Conservation (phyloP, 1,140 invertebrate species). For the Drosophila eugracilis region DNA sequence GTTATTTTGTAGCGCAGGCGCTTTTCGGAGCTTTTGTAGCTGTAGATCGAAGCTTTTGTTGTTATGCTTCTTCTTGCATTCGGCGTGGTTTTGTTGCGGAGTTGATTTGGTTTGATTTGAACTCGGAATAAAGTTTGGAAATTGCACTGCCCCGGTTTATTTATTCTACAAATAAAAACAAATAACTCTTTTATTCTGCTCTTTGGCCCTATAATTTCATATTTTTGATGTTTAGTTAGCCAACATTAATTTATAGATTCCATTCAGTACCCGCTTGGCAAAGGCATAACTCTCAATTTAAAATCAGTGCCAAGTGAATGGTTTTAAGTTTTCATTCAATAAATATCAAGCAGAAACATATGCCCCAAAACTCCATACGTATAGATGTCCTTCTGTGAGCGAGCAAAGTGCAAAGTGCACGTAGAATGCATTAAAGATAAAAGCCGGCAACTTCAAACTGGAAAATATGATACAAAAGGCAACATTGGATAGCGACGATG, state of each 20-base stretch:
- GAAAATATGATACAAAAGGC: constrained; percentile 63
- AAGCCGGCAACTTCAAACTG: constrained; percentile 62
- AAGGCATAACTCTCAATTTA: constrained; percentile 15
- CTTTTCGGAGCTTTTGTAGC: no score
- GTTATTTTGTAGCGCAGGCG: no score
- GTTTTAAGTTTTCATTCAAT: constrained; percentile 30
- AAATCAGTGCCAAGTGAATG: constrained; percentile 29
- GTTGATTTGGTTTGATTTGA: no score
- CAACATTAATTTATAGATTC: constrained; percentile 5
- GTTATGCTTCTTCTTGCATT: no score
- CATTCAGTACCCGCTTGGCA: background rate
- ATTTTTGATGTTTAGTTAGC: no score
- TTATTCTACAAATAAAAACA: no score
- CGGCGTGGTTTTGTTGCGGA: no score
- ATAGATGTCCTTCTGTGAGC: constrained; percentile 7
- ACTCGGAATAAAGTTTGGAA: no score
- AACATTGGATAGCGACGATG: constrained; percentile 9
- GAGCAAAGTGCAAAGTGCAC: constrained; percentile 53
- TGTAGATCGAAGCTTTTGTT: no score
- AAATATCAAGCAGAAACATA: constrained; percentile 17
- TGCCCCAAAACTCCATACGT: constrained; percentile 2
- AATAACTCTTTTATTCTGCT: no score
- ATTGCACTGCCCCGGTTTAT: no score
- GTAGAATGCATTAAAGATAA: constrained; percentile 74
- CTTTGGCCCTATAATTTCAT: no score